Base-by-base conservation (phyloP, 2,113 vertebrate genomes). In the Chaetops frenatus region DNA sequence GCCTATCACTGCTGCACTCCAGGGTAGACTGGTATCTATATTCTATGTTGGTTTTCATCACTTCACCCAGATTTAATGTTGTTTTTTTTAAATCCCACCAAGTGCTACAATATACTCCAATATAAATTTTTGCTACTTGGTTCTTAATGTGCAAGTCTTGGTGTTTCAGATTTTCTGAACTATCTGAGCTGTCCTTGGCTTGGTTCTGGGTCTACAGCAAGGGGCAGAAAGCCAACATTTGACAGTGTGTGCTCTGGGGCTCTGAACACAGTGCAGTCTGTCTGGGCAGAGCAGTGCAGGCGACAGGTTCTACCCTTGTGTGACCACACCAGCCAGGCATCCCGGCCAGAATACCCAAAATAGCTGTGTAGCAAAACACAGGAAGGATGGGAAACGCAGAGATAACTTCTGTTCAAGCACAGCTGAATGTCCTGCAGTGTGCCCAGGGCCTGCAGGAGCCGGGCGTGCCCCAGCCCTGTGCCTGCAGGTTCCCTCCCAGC, bases 341-440 rank as follows among this genome's bases (percentile, higher is more conserved):
- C 42, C 58, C 53, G 47, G 15, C 50, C 87, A 15, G 83, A 67
- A 56, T 19, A 27, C 10, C 35, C 76, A 15, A 64, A 54, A 50
- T 6, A 40, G 5, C 67, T 31, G 27, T 13, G 61, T 25, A 9
- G 57, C 29, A 62, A 45, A 67, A 16, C 8, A 33, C n/a, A 22
- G 22, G 82, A 5, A 18, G 6, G 24, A 1, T 3, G 22, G 51
- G 21, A 67, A 60, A 14, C 42, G 5, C 5, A 2, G 64, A 69
- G 65, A 12, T 3, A 11, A 22, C n/a, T n/a, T n/a, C n/a, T 0
- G 1, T 2, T 11, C 12, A 29, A 53, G 28, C 14, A 5, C 47
- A 38, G 25, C 54, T 36, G 11, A 22, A 21, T 5, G 23, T 29
- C 69, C 54, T 42, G 45, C 27, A 3, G 7, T 4, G 54, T 1